Base-by-base conservation (phyloP, 2,797 vertebrate genomes). In the Parauchenoglanis punctatus region DNA sequence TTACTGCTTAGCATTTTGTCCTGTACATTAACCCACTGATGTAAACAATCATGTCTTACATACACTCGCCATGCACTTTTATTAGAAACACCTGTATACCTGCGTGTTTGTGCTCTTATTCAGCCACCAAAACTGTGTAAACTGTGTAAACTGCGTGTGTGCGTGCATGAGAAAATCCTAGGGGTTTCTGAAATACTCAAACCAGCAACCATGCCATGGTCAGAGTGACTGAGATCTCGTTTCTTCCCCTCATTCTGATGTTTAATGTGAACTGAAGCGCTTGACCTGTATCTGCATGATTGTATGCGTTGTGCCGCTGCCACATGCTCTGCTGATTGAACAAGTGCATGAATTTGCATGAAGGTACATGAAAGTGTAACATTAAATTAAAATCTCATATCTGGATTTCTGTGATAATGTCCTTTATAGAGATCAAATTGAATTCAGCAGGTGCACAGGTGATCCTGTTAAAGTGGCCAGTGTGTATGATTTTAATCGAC, bases 401-500 rank as follows among this genome's bases (percentile, higher is more conserved):
- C 7, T 2, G 4, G 4, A 11, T 82, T 65, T 82, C 35, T 46
- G 7, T 49, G 46, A 49, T 49, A 10, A 49, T 49, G 8, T 49
- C 46, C 6, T 49, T 49, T 7, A 49, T 40, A 40, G 35, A 40
- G 35, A 40, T 40, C 35, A 49, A 35, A 20, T 54, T 18, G 11
- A 28, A n/a, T 6, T 18, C 18, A 44, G 11, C 58, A 46, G 78
- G 18, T 12, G 63, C 20, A 11, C 15, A 11, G 61, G 8, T 67
- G 61, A 52, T 31, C 40, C 61, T 67, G 31, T 67, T 83, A 83
- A 52, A 83, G n/a, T 83, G 40, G 7, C 80, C 59, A 52, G 5
- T n/a, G 58, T 12, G 59, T 82, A 65, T 49, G 44, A 82, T 28
- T 28, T 46, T 83, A 83, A 52, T 52, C 18, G 77, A 40, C 78